Conservation (phyloP, 2,888 invertebrate genomes). For the Drosophila buzzatii region DNA sequence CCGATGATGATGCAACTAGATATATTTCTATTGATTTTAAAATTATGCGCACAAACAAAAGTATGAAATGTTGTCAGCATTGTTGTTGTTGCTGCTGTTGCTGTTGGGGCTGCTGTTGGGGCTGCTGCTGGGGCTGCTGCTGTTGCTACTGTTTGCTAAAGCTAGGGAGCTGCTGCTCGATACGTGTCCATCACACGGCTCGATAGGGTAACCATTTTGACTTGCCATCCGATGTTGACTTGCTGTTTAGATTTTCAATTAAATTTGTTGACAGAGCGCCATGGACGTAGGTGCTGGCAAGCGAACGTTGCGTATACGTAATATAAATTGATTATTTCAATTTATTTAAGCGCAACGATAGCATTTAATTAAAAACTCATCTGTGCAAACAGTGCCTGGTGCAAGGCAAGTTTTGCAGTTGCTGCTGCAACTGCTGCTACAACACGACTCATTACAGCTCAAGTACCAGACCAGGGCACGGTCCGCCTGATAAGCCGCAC, state of each 20-base stretch:
- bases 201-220: constrained; percentile 52
- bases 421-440: constrained; percentile 12
- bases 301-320: constrained; percentile 62
- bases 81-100: constrained; percentile 13
- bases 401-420: constrained; percentile 13
- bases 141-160: constrained; percentile 58
- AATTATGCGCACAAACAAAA: constrained; percentile 84
- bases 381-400: constrained; percentile 63
- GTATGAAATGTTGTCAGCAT: constrained; percentile 58
- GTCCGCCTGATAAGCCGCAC: constrained; percentile 48
- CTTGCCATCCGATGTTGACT: constrained; percentile 72
- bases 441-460: constrained; percentile 79
- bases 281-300: not conserved
- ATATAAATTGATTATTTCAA: constrained; percentile 79
- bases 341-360: constrained; percentile 79
- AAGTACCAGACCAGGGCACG: constrained; percentile 59
- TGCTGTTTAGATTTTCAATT: constrained; percentile 81
- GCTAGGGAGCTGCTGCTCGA: constrained; percentile 23
- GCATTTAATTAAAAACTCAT: constrained; percentile 79
- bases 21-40: constrained; percentile 85
- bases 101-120: constrained; percentile 15
- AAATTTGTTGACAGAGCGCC: constrained; percentile 76
- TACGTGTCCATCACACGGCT: constrained; percentile 48
- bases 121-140: constrained; percentile 35
- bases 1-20: constrained; percentile 51